phyloP scores from a whole-genome alignment of 1,140 invertebrate genomes.

The Odontomachus brunneus region DNA sequence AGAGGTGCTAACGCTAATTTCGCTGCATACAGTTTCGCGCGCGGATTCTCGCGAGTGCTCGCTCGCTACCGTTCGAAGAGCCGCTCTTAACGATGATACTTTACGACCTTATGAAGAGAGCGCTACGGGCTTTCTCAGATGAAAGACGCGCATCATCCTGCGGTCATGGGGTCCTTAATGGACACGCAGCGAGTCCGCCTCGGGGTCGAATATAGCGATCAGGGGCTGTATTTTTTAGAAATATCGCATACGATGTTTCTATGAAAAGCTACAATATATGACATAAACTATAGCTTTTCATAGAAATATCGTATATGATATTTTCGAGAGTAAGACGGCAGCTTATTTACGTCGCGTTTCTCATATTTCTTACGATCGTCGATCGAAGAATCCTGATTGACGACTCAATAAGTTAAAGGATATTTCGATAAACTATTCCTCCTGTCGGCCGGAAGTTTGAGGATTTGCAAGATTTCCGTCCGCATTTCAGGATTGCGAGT shows the following conservation, averaged over 20 bases:
- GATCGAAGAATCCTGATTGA: too few species aligned
- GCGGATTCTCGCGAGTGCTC: neutral
- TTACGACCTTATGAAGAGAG: conserved; percentile 9
- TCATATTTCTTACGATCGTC: neutral
- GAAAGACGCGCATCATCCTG: neutral
- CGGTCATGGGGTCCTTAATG: conserved; percentile 14
- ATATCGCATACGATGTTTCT: too few species aligned
- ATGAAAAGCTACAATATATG: too few species aligned
- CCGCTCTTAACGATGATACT: conserved; percentile 14
- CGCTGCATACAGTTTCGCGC: conserved; percentile 12
- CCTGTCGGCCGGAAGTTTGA: too few species aligned
- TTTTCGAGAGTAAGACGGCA: too few species aligned
- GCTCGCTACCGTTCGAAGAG: conserved; percentile 38
- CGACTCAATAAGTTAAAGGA: too few species aligned
- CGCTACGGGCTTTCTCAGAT: neutral
- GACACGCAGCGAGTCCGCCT: neutral
- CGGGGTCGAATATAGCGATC: neutral
- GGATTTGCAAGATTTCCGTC: too few species aligned
- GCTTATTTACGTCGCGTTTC: neutral
- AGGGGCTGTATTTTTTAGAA: too few species aligned
- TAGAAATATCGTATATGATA: too few species aligned
- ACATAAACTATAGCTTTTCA: too few species aligned
- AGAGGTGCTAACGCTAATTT: conserved; percentile 47
- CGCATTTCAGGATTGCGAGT: too few species aligned
- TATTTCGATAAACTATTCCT: too few species aligned